Conservation (phyloP, 1,140 invertebrate species). For the Phenacoccus solenopsis region DNA sequence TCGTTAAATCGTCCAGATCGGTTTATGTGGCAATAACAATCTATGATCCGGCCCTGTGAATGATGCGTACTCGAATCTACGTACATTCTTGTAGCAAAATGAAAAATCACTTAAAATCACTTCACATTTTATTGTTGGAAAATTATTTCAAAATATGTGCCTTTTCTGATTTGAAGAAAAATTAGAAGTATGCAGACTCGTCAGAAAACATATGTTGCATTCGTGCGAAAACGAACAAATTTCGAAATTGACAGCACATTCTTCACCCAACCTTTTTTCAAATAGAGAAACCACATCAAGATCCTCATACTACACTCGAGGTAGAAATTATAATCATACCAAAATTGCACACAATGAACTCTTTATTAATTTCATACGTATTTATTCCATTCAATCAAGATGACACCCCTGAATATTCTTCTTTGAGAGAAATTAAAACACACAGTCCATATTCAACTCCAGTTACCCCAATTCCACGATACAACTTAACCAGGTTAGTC, state of each 20-base stretch:
- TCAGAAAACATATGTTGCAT: constrained; percentile 5
- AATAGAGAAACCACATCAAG: not conserved
- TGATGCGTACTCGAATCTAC: too few relatives aligned
- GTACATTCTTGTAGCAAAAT: too few relatives aligned
- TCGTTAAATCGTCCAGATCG: too few relatives aligned
- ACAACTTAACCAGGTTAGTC: not conserved
- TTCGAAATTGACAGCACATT: not conserved
- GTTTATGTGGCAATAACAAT: too few relatives aligned
- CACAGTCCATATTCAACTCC: not conserved
- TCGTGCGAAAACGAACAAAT: not conserved
- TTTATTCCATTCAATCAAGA: not conserved
- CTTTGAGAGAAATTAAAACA: not conserved
- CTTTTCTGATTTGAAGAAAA: not conserved
- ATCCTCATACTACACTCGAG: not conserved
- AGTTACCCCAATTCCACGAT: not conserved
- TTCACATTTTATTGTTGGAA: too few relatives aligned
- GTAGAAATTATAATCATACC: not conserved
- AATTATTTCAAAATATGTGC: too few relatives aligned
- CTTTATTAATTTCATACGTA: not conserved
- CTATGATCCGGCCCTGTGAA: too few relatives aligned
- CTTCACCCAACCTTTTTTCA: not conserved
- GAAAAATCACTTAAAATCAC: not conserved
- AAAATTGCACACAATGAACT: not conserved
- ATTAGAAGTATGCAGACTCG: constrained; percentile 5
- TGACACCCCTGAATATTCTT: not conserved